These are phyloP conservation scores for Julus scandinavius DNA, from an alignment of 2,888 invertebrate genomes.

Conservation along the genomic window DNA sequence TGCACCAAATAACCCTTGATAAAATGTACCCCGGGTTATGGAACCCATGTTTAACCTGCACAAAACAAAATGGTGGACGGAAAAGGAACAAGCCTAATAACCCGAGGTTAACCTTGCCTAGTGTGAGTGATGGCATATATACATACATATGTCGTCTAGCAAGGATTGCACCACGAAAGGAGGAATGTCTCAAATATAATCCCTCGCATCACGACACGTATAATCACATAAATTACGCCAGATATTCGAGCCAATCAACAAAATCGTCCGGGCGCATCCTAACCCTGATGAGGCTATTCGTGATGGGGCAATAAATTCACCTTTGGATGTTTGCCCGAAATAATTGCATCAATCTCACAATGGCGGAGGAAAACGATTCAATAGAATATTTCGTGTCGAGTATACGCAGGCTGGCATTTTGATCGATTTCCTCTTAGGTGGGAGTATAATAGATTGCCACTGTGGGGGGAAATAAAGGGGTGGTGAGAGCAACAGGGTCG, in stretches of 20 bases:
- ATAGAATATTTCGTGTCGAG: constrained; percentile 4
- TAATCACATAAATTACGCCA: constrained; percentile 34
- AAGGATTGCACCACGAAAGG: background rate
- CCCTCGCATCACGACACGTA: background rate
- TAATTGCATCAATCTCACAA: constrained; percentile 22
- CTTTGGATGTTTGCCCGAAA: constrained; percentile 34
- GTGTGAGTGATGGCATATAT: too few species aligned
- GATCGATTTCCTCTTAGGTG: constrained; percentile 31
- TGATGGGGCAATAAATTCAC: background rate
- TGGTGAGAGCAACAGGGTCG: background rate
- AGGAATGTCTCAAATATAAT: background rate
- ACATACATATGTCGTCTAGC: too few species aligned
- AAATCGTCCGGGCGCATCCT: background rate
- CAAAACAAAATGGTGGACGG: too few species aligned
- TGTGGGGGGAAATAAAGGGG: background rate
- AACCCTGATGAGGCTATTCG: constrained; percentile 13
- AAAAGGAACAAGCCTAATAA: too few species aligned
- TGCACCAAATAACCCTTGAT: too few species aligned
- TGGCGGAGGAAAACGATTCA: background rate
- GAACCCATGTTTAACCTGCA: too few species aligned
- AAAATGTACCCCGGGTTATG: too few species aligned
- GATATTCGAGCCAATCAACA: constrained; percentile 5
- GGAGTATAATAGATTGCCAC: background rate
- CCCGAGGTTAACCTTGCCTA: too few species aligned
- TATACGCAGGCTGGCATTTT: background rate